Base-by-base conservation (phyloP, 2,797 vertebrate genomes). In the Sparus aurata region DNA sequence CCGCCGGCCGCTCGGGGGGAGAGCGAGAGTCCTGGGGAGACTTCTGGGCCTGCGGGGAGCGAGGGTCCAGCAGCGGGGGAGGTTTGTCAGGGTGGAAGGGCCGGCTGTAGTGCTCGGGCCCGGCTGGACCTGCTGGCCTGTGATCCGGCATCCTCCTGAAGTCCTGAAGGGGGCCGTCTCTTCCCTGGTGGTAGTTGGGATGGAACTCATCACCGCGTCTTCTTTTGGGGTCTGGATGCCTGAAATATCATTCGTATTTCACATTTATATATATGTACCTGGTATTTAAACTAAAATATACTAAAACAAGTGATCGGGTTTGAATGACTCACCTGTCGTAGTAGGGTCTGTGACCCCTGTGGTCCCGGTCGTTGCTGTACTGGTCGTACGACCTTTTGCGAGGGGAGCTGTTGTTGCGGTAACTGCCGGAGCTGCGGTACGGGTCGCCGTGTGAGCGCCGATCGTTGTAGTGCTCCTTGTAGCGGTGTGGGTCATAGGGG, bases 391-490 rank as follows among this genome's bases (percentile, higher is more conserved):
- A 95, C 64, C 98, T 92, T 92, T 99, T 99, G 22, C 98, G 96
- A 27, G 97, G 96, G 2, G 97, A 95, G 87, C 86, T 95, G 79
- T 96, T 97, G 91, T 95, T 97, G 61, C 98, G 95, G 89, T 98
- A 99, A 78, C 95, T 92, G 16, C 96, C 95, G 0, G 97, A 97
- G 92, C 96, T 97, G 27, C 97, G 96, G 87, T 99, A 97, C 1
- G 95, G 85, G 1, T 99, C 98, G 15, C 95, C 91, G 2, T 97
- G 98, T 0, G 95, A 91, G 13, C 97, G 96, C 0, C 98, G 95
- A 12, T 99, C 98, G 3, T 94, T 92, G 0, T 99, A 99, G 86
- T 98, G 97, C 89, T 99, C 98, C 94, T 99, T 99, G 83, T 99
- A 98, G 84, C 98, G 97, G 76, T 97, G 97, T 76, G 92, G 91